phyloP scores from a whole-genome alignment of 2,113 vertebrate species.

The Diadophis punctatus region DNA sequence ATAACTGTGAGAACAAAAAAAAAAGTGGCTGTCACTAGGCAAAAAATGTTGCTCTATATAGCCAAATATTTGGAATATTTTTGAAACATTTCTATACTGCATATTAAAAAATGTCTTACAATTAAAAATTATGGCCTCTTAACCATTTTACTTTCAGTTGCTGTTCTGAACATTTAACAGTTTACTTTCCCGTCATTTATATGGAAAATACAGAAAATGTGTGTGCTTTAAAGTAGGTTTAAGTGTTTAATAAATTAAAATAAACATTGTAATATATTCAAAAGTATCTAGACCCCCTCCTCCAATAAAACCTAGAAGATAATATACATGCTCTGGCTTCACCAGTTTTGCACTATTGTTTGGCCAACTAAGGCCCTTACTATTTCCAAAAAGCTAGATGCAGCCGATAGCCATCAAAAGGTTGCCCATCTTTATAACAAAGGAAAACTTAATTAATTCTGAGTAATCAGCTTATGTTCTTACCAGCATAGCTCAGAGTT shows the following conservation, averaged over 20 bases:
- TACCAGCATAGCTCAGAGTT: neutral
- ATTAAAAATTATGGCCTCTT: neutral
- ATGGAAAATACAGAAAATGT: neutral
- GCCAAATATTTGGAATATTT: neutral
- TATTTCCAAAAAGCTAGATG: neutral
- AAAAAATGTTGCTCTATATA: neutral
- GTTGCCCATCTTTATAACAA: neutral
- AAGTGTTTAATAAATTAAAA: neutral
- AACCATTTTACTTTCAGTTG: neutral
- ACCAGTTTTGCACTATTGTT: neutral
- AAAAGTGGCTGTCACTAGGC: neutral
- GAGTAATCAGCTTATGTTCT: neutral
- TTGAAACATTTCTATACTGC: neutral
- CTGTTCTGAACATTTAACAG: neutral
- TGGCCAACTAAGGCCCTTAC: neutral
- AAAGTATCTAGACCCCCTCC: neutral
- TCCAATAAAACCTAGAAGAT: neutral
- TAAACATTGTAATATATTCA: neutral
- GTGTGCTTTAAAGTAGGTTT: neutral
- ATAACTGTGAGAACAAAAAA: neutral
- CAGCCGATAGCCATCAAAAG: neutral
- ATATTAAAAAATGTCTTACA: neutral
- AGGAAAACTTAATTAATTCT: neutral
- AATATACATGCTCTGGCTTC: neutral
- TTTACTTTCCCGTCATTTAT: neutral